These are phyloP conservation scores for Parascotia fuliginaria DNA, from an alignment of 2,888 invertebrate genomes.

Conservation along the genomic window DNA sequence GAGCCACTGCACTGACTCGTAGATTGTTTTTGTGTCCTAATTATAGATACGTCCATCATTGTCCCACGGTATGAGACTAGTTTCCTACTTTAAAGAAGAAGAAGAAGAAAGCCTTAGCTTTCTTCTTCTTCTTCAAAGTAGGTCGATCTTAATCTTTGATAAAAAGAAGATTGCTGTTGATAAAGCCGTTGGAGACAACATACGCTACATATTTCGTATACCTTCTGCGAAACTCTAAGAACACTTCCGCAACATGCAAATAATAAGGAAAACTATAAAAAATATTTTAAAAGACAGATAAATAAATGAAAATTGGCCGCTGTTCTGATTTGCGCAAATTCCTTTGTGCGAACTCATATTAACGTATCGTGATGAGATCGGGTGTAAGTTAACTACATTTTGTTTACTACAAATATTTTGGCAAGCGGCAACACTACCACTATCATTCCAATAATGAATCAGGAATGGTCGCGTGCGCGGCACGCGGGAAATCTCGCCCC, in stretches of 20 bases:
- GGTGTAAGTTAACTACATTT: conserved; percentile 30
- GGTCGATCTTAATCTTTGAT: too few relatives aligned
- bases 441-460: conserved; percentile 55
- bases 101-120: too few relatives aligned
- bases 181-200: too few relatives aligned
- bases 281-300: neutral
- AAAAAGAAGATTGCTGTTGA: too few relatives aligned
- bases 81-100: too few relatives aligned
- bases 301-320: conserved; percentile 4
- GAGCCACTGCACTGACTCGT: too few relatives aligned
- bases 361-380: conserved; percentile 16
- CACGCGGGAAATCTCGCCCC: conserved; percentile 42
- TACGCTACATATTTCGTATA: neutral
- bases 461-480: conserved; percentile 41
- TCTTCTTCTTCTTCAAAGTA: too few relatives aligned
- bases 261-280: conserved; percentile 3
- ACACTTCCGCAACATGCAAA: conserved; percentile 1
- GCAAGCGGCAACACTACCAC: conserved; percentile 32
- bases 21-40: too few relatives aligned
- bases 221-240: neutral
- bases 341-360: conserved; percentile 28
- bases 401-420: conserved; percentile 54
- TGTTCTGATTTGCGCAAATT: conserved; percentile 24
- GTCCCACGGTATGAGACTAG: too few relatives aligned
- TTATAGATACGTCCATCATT: too few relatives aligned